Conservation (phyloP, 2,888 invertebrate species). For the Argyresthia albistria region DNA sequence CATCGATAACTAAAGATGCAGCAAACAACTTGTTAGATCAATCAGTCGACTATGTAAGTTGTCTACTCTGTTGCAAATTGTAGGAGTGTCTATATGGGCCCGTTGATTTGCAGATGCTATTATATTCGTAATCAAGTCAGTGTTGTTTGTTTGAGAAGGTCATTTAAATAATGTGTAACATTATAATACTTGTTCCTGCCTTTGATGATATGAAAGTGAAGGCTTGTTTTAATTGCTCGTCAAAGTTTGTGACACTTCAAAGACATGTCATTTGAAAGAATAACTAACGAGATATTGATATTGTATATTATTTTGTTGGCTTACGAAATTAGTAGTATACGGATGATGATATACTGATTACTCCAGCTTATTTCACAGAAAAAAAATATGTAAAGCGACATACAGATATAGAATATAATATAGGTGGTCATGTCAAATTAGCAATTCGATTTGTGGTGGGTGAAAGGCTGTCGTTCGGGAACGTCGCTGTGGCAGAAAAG, state of each 20-base stretch:
- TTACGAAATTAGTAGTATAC: too few species aligned
- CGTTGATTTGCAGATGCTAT: constrained; percentile 17
- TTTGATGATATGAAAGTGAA: neutral
- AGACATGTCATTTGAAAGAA: neutral
- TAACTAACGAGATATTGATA: too few species aligned
- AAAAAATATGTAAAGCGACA: too few species aligned
- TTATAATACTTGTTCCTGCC: neutral
- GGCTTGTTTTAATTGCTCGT: neutral
- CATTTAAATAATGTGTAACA: constrained; percentile 13
- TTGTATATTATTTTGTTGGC: too few species aligned
- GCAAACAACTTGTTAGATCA: constrained; percentile 1
- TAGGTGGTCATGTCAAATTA: too few species aligned
- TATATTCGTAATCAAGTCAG: constrained; percentile 15
- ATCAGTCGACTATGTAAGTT: constrained; percentile 4
- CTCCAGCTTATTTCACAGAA: too few species aligned
- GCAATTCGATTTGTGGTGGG: too few species aligned
- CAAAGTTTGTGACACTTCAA: neutral
- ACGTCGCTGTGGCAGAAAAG: too few species aligned
- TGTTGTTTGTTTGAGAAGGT: constrained; percentile 13
- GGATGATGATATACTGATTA: too few species aligned
- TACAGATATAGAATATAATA: too few species aligned
- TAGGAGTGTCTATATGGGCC: constrained; percentile 8
- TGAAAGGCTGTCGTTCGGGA: too few species aligned
- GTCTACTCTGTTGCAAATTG: constrained; percentile 14
- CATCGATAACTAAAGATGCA: constrained; percentile 5